Conservation (phyloP, 37 sponge, comb jelly and placozoan genomes). For the Cliona cf. orientalis region DNA sequence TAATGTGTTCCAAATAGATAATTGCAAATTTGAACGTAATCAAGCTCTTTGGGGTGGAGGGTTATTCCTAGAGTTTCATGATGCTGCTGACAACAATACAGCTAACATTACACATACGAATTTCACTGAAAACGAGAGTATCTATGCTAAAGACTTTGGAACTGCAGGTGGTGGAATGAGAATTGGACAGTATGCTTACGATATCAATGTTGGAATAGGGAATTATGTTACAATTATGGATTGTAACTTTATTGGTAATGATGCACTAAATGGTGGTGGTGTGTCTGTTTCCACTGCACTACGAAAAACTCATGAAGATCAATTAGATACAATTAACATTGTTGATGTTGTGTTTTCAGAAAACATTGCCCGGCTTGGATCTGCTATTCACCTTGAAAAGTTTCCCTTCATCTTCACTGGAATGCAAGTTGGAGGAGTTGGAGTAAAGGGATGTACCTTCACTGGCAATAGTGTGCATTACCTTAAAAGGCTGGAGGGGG, state of each 20-base stretch:
- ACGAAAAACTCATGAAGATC: not conserved
- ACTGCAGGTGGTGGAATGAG: constrained; percentile 54
- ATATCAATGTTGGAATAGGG: not conserved
- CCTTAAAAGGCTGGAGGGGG: not conserved
- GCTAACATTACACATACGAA: not conserved
- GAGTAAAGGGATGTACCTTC: constrained; percentile 6
- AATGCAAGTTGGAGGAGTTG: not conserved
- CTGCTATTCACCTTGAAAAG: constrained; percentile 25
- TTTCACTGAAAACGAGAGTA: constrained; percentile 18
- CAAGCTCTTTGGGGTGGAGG: constrained; percentile 56
- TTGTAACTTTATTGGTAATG: constrained; percentile 8
- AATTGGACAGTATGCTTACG: constrained; percentile 25
- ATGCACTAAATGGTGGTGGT: constrained; percentile 53
- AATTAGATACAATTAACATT: not conserved
- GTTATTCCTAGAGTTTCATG: constrained; percentile 55
- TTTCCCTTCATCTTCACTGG: constrained; percentile 5
- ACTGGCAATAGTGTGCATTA: not conserved
- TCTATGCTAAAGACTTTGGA: not conserved
- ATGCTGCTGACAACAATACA: constrained; percentile 9
- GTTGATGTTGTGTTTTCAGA: not conserved
- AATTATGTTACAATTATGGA: not conserved
- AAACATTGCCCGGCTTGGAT: constrained; percentile 45
- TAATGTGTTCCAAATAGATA: constrained; percentile 10
- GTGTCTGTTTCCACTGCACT: constrained; percentile 19
- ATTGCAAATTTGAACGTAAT: constrained; percentile 35